Evolutionary conservation across 2,113 vertebrate genomes (phyloP).

Genomic region (Climacteris rufus): DNA sequence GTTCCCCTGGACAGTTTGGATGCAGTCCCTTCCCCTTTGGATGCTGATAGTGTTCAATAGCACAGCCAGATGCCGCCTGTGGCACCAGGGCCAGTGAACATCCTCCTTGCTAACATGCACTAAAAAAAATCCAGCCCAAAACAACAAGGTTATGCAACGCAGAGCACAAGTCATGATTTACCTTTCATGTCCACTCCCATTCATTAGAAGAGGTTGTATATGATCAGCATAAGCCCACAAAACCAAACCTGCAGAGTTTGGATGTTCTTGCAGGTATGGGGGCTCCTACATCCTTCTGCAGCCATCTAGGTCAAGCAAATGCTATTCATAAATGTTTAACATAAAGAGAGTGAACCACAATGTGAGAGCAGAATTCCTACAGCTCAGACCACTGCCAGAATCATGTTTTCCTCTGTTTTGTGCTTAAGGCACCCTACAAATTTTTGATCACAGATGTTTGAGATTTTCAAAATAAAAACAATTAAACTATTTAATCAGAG

Average conservation of each 20-base stretch:
- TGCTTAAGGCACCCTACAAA: not conserved
- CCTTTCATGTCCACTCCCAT: not conserved
- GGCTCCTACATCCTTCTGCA: not conserved
- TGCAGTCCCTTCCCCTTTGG: not conserved
- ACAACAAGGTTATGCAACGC: accelerated
- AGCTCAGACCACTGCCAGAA: not conserved
- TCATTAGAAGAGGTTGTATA: not conserved
- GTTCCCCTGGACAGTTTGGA: not conserved
- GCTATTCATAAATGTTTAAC: not conserved
- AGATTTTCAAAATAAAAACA: not conserved
- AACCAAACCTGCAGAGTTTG: not conserved
- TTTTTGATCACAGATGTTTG: not conserved
- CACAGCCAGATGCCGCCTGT: not conserved
- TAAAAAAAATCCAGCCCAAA: not conserved
- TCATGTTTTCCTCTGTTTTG: not conserved
- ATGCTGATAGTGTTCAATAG: not conserved
- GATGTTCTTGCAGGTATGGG: not conserved
- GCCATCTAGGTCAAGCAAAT: not conserved
- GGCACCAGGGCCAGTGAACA: accelerated
- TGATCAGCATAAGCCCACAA: not conserved
- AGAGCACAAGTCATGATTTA: not conserved
- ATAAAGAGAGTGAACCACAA: not conserved
- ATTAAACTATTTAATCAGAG: not conserved
- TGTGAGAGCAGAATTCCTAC: not conserved
- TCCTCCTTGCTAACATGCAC: accelerated